Evolutionary conservation across 64 coral and sea anemone species (phyloP).

Genomic region (Actinia equina): DNA sequence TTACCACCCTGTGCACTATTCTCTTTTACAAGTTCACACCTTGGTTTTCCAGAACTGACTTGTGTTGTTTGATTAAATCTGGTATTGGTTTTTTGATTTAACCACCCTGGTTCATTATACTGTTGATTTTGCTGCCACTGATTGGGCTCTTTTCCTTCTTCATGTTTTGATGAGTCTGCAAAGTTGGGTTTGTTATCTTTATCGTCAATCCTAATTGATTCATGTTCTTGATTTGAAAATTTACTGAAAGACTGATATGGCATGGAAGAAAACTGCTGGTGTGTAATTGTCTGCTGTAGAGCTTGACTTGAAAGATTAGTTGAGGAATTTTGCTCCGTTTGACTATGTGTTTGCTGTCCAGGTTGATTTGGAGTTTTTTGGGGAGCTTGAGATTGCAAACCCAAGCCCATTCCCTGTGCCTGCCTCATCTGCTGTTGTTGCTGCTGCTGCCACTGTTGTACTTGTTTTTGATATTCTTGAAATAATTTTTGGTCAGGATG

Average conservation of each 20-base stretch:
- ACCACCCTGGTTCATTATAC: too few relatives aligned
- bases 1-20: too few relatives aligned
- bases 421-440: constrained; percentile 60
- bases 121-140: constrained; percentile 26
- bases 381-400: not conserved
- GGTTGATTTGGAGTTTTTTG: not conserved
- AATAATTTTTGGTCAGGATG: constrained; percentile 93
- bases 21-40: too few relatives aligned
- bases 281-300: not conserved
- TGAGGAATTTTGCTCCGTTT: not conserved
- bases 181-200: not conserved
- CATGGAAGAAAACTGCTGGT: not conserved
- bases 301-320: not conserved
- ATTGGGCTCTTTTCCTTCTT: not conserved
- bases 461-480: constrained; percentile 79
- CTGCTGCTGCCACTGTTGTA: constrained; percentile 68
- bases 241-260: not conserved
- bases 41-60: not conserved
- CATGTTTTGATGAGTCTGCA: not conserved
- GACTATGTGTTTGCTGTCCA: not conserved
- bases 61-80: not conserved
- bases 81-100: not conserved
- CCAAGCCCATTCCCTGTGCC: not conserved
- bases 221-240: not conserved
- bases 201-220: not conserved